These are phyloP conservation scores for Neosalanx taihuensis DNA, from an alignment of 2,797 vertebrate genomes.

Conservation along the genomic window DNA sequence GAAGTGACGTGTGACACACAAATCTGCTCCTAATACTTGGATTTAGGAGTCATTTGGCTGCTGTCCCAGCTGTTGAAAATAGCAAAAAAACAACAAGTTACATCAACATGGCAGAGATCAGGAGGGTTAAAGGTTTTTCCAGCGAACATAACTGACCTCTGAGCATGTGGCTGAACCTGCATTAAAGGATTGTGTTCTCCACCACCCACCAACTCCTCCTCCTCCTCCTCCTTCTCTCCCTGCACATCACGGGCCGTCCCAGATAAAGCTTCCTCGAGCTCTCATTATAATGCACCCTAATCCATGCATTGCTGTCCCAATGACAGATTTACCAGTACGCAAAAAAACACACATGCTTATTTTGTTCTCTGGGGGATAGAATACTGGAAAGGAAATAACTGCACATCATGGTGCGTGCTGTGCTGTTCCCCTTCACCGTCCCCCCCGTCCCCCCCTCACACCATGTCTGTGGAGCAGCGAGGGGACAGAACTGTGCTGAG, in stretches of 20 bases:
- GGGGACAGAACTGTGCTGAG: too few species aligned
- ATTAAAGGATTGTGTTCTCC: neutral
- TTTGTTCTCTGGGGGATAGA: neutral
- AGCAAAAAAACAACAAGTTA: too few species aligned
- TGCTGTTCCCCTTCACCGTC: neutral
- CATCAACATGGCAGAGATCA: too few species aligned
- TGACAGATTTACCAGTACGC: neutral
- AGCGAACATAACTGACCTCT: slow-evolving; percentile 12
- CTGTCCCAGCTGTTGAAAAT: too few species aligned
- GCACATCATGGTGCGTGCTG: neutral
- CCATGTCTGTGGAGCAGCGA: neutral
- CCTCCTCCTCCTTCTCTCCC: neutral
- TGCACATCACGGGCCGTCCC: neutral
- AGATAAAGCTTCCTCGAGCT: neutral
- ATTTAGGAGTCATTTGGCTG: too few species aligned
- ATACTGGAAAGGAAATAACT: neutral
- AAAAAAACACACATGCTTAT: neutral
- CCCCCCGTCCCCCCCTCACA: too few species aligned
- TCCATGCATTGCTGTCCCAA: neutral
- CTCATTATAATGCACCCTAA: neutral
- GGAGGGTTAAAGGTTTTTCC: neutral
- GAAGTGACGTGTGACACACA: neutral
- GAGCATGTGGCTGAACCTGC: neutral
- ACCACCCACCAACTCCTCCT: too few species aligned
- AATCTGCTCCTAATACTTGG: neutral